phyloP scores from a whole-genome alignment of 2,888 invertebrate species.

The Steinernema hermaphroditum region DNA sequence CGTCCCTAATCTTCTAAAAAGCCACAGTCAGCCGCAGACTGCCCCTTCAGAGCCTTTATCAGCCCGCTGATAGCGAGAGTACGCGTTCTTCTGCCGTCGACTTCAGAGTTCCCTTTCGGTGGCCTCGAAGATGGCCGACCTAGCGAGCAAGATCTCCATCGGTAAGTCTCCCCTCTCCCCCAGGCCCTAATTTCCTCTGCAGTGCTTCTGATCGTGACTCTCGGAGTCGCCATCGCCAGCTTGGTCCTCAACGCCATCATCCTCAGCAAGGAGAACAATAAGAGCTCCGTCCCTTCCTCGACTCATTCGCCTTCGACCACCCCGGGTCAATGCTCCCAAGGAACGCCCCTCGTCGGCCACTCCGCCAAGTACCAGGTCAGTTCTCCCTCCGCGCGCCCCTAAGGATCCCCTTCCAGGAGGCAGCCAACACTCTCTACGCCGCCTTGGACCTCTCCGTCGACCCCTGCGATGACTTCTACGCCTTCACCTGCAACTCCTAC shows the following conservation, averaged over 20 bases:
- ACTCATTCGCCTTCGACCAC: no score
- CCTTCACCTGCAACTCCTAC: constrained; percentile 43
- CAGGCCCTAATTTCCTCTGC: constrained; percentile 13
- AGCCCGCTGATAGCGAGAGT: constrained; percentile 8
- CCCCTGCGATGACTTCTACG: constrained; percentile 39
- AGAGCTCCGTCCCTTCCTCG: no score
- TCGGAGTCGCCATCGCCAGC: constrained; percentile 49
- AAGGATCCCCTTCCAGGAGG: constrained; percentile 19
- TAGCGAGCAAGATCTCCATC: not conserved
- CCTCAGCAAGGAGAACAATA: constrained; percentile 37
- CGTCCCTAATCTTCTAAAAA: no score
- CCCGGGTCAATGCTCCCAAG: not conserved
- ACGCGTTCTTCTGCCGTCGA: not conserved
- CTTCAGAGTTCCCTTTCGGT: not conserved
- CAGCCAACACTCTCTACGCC: constrained; percentile 18
- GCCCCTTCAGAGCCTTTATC: not conserved
- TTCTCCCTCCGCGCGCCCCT: not conserved
- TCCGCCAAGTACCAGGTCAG: constrained; percentile 9
- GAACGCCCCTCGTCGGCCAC: not conserved
- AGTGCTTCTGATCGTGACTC: constrained; percentile 42
- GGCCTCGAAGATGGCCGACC: constrained; percentile 26
- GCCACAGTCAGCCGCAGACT: no score
- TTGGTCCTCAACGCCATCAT: constrained; percentile 51
- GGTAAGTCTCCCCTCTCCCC: not conserved
- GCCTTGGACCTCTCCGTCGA: constrained; percentile 31